Evolutionary conservation across 2,113 vertebrate genomes (phyloP).

Genomic region (Pseudorhombus dupliciocellatus): DNA sequence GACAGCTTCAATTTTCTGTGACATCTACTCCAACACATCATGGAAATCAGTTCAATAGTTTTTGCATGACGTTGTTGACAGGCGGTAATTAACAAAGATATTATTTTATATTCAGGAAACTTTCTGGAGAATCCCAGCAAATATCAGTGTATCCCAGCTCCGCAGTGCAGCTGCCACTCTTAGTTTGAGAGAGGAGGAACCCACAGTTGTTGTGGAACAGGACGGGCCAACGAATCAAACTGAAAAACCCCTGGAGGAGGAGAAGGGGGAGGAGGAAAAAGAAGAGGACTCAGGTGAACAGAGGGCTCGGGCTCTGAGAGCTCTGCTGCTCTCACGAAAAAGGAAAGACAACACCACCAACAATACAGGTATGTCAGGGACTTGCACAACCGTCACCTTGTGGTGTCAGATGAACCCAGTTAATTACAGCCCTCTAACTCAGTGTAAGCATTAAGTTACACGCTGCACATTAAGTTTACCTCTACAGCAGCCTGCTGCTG

Average conservation of each 20-base stretch:
- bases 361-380: constrained; percentile 50
- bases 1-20: too few relatives aligned
- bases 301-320: constrained; percentile 76
- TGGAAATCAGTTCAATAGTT: too few relatives aligned
- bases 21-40: too few relatives aligned
- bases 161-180: constrained; percentile 80
- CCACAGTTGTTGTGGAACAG: constrained; percentile 33
- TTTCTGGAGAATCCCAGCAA: constrained; percentile 93
- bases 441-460: constrained; percentile 1
- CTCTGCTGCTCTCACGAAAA: constrained; percentile 75
- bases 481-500: background rate
- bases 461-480: background rate
- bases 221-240: constrained; percentile 15
- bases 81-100: background rate
- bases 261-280: constrained; percentile 29
- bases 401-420: constrained; percentile 1
- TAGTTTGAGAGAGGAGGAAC: constrained; percentile 26
- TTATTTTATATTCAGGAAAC: constrained; percentile 81
- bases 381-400: background rate
- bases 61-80: too few relatives aligned
- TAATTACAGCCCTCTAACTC: constrained; percentile 32
- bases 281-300: constrained; percentile 58
- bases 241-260: constrained; percentile 35
- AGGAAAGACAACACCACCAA: constrained; percentile 62
- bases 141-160: constrained; percentile 82